Evolutionary conservation across 2,888 invertebrate species (phyloP), one percentile per base, ranked within the genome.

Genomic region (Drosophila histrio): DNA sequence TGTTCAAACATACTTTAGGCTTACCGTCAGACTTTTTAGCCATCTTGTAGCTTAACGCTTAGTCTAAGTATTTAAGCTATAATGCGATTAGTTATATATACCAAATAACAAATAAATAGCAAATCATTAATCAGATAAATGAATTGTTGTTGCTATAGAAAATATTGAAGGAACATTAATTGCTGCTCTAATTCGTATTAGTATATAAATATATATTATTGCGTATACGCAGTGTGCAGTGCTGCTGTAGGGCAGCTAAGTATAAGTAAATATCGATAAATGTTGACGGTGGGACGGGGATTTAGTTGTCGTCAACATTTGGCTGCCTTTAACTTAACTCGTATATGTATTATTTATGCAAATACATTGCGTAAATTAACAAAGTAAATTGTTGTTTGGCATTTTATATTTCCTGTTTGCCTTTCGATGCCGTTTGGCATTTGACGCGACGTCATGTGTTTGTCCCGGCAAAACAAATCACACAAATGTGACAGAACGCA

Each of bases 381-480:
- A 59, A 87, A 75, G 63, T 87, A 84, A 84, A 87, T 87, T 80
- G 59, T 70, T 77, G 47, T 71, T 71, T 71, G 68, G 66, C 61
- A 70, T 72, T 72, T 81, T 80, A 68, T 63, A 64, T 73, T 86
- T 79, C 70, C 83, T 63, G 67, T 67, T 72, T 68, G 76, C 53
- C 58, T 39, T 58, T 28, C 11, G 41, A 39, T 13, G 28, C 21
- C 44, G 22, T 74, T 68, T 56, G 30, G 53, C 44, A 39, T 68
- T 54, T 60, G 49, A n/a, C 17, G 70, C 60, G 49, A 50, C 62
- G 54, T 67, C 72, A 64, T 86, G 67, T 82, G 87, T 81, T 87
- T 82, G 81, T 63, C 24, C 67, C 58, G 56, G 57, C 79, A 80
- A 82, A 82, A 84, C 85, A 87, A 82, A 82, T 82, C 81, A 87